Base-by-base conservation (phyloP, 92 coral and sea anemone species). In the Desmophyllum pertusum region DNA sequence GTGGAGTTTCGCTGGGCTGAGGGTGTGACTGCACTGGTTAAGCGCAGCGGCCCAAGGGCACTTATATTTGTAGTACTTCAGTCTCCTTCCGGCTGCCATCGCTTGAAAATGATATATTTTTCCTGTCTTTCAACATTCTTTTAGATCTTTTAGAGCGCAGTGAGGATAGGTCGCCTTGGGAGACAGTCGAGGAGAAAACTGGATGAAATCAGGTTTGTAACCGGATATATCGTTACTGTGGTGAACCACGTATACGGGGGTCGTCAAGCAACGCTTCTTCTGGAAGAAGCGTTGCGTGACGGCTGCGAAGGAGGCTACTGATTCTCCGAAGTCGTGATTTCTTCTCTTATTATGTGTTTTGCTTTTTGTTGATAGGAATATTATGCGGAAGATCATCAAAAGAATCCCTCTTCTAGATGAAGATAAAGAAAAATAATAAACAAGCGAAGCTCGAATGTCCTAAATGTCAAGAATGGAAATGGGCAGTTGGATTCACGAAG, bases 111-210 rank as follows among this genome's bases (percentile, higher is more conserved):
- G n/a, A n/a, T 30, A 30, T n/a, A n/a, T 59, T 57, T 4, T 27
- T 59, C 10, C 27, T 4, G n/a, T 5, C 9, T 59, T 59, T 59
- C n/a, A n/a, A 23, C 35, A 11, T 59, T 59, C 36, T 37, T 17
- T n/a, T 70, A 94, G 95, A 92, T 78, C 77, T 94, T n/a, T 73
- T 92, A 63, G 98, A 94, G 86, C 88, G 92, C 93, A 94, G 88
- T 31, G 95, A 88, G 33, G 95, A 92, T 50, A 77, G 93, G 51
- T 90, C 91, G 52, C 90, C 98, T 0, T 83, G 95, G 93, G 95
- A 94, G 42, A 85, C 92, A 57, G 85, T 94, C 69, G 95, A 94
- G 41, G 89, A 92, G 45, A 94, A n/a, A 90, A 67, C 86, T 94
- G n/a, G 92, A 93, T 71, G 91, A 90, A 31, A 90, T 94, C 57